Conservation (phyloP, 92 coral and sea anemone genomes). For the Paramuricea clavata region DNA sequence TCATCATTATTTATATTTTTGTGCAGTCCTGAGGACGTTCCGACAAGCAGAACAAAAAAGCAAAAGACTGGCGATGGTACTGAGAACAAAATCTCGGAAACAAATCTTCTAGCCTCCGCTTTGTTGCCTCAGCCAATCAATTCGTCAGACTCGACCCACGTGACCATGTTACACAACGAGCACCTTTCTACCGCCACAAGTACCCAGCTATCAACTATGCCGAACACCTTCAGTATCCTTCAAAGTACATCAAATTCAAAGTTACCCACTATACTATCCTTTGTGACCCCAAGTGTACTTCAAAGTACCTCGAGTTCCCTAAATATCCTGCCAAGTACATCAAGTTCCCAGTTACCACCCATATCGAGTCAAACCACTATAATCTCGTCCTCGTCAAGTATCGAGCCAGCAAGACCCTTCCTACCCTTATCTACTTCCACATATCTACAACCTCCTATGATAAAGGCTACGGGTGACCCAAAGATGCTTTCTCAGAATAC, state of each 20-base stretch:
- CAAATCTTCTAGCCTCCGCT: not conserved
- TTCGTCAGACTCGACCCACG: not conserved
- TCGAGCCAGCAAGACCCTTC: not conserved
- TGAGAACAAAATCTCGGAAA: not conserved
- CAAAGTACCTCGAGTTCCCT: not conserved
- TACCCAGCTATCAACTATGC: not conserved
- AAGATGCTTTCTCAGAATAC: not conserved
- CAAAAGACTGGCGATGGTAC: not conserved
- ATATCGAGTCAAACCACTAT: not conserved
- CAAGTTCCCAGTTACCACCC: not conserved
- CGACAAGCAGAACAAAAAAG: not conserved
- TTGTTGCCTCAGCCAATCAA: not conserved
- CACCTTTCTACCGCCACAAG: not conserved
- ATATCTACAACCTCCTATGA: not conserved
- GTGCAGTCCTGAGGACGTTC: not conserved
- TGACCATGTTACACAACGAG: not conserved
- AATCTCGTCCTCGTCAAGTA: not conserved
- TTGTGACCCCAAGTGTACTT: not conserved
- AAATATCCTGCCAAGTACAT: not conserved
- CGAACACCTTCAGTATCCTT: not conserved
- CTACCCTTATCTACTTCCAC: not conserved
- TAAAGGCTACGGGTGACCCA: too few species aligned
- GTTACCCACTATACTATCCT: not conserved
- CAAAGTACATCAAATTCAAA: not conserved
- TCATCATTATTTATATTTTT: not conserved